Evolutionary conservation across 2,113 vertebrate species (phyloP), one percentile per base, ranked within the genome.

Genomic region (Coregonus clupeaformis): DNA sequence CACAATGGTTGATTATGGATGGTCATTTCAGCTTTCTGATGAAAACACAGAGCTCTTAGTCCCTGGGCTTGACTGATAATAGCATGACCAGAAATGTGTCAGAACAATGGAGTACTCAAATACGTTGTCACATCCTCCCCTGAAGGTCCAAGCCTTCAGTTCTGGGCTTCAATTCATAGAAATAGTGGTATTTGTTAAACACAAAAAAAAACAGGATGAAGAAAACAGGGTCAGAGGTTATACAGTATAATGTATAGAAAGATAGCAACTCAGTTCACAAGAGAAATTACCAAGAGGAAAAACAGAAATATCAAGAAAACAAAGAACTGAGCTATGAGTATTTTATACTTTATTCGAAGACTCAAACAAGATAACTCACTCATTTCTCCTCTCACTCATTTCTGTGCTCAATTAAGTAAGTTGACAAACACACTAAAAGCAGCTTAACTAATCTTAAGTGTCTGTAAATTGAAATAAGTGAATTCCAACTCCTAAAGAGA

Each of bases 61-160:
- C 86, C 65, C 76, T 75, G 80, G 73, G 82, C 77, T 87, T 81
- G 78, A 77, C 83, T 85, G 82, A 91, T 90, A 90, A 92, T 90
- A 88, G 91, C 72, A 72, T 65, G 68, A 66, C 74, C 84, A 68
- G 83, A 82, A 82, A 79, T 85, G 87, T 69, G 72, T 82, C 89
- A 85, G 91, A 92, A 93, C 91, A 93, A 92, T 89, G 78, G 84
- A 76, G 86, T 87, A 91, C 90, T 88, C 90, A 93, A 92, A 89
- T 81, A 86, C 86, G 86, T 90, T 90, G 88, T 90, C 82, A 79
- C 82, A 84, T 83, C 71, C 63, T 72, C 71, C 72, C 84, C 84
- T 90, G 90, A 90, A 89, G 86, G 82, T 89, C 85, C 86, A 77
- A 68, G 78, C 78, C 85, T 80, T 68, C 20, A 79, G 84, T 78